Evolutionary conservation across 2,888 invertebrate species (phyloP).

Genomic region (Auanema freiburgensis): DNA sequence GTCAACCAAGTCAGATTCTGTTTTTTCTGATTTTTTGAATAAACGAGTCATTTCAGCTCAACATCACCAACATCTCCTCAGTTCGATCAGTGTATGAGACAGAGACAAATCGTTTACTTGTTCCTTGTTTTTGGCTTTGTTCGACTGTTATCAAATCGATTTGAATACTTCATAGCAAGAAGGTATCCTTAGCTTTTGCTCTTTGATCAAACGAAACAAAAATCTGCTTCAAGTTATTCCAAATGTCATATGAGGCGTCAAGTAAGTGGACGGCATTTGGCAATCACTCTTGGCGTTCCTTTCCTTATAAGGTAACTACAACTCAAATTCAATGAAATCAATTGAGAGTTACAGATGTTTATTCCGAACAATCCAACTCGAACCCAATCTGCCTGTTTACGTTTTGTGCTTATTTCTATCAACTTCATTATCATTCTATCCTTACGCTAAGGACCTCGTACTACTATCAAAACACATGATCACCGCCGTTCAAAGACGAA

Average conservation of each 20-base stretch:
- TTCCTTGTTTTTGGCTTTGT: conserved; percentile 41
- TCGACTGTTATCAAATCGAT: conserved; percentile 36
- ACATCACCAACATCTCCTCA: conserved; percentile 1
- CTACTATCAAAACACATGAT: conserved; percentile 14
- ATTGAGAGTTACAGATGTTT: conserved; percentile 4
- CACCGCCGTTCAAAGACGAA: conserved; percentile 17
- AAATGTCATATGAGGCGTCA: conserved; percentile 27
- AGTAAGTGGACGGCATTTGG: conserved; percentile 34
- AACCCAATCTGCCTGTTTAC: conserved; percentile 18
- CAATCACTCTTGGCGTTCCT: conserved; percentile 35
- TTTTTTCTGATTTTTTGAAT: background rate
- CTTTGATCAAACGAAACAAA: background rate
- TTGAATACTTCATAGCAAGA: conserved; percentile 23
- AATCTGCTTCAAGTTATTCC: conserved; percentile 19
- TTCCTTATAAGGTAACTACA: conserved; percentile 28
- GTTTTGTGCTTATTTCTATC: conserved; percentile 29
- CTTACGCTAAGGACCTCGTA: conserved; percentile 35
- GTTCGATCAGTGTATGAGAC: conserved; percentile 15
- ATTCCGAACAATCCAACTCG: conserved; percentile 20
- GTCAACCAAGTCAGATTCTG: no score
- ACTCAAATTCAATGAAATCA: background rate
- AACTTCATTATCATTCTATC: conserved; percentile 37
- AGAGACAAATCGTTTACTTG: conserved; percentile 29
- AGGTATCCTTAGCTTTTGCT: background rate
- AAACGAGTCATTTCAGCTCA: conserved; percentile 9